Base-by-base conservation (phyloP, 2,888 invertebrate genomes). In the Tinea semifulvella region DNA sequence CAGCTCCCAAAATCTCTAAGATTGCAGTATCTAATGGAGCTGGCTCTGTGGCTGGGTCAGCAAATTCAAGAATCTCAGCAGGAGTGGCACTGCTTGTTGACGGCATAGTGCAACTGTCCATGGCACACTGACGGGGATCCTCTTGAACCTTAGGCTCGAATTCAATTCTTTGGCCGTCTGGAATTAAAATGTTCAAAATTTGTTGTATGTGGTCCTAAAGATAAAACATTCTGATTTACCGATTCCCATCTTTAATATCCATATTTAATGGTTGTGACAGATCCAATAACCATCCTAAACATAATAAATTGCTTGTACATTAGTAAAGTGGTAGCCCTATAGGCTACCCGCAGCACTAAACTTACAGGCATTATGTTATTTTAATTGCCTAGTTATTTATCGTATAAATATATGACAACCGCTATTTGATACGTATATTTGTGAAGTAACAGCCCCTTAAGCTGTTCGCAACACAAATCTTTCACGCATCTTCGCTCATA, bases 1-100 rank as follows among this genome's bases (percentile, higher is more conserved):
- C 50, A 1, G 20, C 45, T 7, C 52, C 51, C 2, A 51, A 43
- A 18, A 51, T 49, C 19, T 50, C 40, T 11, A 50, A 18, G 7
- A 48, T 27, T 6, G 28, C 46, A 1, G 13, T 25, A 40, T 47
- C 46, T 5, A 46, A 14, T 22, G n/a, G 13, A 11, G 25, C 42
- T 31, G 31, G 2, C n/a, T 2, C 6, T 2, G 31, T 11, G 13
- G 7, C 31, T 31, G 31, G 7, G n/a, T 4, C n/a, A 13, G 31
- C 7, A n/a, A 14, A 11, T 31, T 2, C n/a, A 4, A 14, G 7
- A n/a, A 2, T 11, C 2, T 13, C 31, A 4, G n/a, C 2, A 14
- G n/a, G 13, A 11, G 31, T 4, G 7, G 13, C 31, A 7, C 2
- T 7, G n/a, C 2, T 31, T 4, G 31, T 11, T 31, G 31, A n/a